Conservation (phyloP, 2,888 invertebrate species). For the Gonocerus acuteangulatus region DNA sequence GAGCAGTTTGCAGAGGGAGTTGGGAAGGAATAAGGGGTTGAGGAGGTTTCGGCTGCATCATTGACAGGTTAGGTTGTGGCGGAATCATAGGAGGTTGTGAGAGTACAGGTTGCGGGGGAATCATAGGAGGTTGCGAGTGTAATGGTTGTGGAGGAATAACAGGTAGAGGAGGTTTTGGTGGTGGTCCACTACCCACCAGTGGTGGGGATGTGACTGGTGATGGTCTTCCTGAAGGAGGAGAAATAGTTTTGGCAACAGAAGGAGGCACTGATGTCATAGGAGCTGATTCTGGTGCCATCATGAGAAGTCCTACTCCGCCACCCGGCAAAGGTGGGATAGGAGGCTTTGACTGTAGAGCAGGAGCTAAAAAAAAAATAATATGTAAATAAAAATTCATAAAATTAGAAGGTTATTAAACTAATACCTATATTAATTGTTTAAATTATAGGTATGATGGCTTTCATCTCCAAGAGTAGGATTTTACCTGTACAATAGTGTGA, state of each 20-base stretch:
- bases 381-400: background rate
- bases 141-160: slow-evolving; percentile 22
- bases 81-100: slow-evolving; percentile 29
- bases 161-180: slow-evolving; percentile 31
- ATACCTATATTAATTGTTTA: no score
- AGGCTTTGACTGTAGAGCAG: slow-evolving; percentile 31
- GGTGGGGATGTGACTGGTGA: slow-evolving; percentile 29
- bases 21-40: slow-evolving; percentile 30
- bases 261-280: slow-evolving; percentile 36
- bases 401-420: no score
- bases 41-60: slow-evolving; percentile 18
- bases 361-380: slow-evolving; percentile 18
- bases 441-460: no score
- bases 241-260: slow-evolving; percentile 42
- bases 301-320: background rate
- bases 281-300: slow-evolving; percentile 38
- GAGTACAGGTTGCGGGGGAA: slow-evolving; percentile 27
- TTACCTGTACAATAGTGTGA: no score
- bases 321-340: slow-evolving; percentile 36
- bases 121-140: slow-evolving; percentile 26
- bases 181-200: slow-evolving; percentile 13
- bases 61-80: slow-evolving; percentile 31
- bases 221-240: slow-evolving; percentile 43
- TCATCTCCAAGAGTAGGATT: no score
- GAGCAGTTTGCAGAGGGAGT: slow-evolving; percentile 9